Percentiles rank a stretch among this genome's conserved stretches.
These are phyloP conservation scores for Camponotus vicinus DNA, from an alignment of 1,140 invertebrate species.

Conservation along the genomic window DNA sequence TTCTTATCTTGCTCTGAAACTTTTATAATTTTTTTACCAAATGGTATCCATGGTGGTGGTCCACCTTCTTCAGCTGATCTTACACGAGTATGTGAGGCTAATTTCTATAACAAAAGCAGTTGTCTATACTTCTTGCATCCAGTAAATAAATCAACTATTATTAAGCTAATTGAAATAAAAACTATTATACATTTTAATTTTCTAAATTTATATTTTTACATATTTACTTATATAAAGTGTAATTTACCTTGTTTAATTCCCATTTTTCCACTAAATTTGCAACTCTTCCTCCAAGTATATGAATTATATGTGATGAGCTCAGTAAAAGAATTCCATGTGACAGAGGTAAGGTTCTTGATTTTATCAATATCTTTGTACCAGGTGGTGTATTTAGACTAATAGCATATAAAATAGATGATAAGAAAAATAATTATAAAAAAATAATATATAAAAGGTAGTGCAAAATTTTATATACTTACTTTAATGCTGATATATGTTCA, in stretches of 20 bases:
- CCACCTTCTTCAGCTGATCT: conserved; percentile 89
- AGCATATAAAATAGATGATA: conserved; percentile 46
- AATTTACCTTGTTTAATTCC: conserved; percentile 91
- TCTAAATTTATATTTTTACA: not conserved
- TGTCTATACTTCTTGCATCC: not conserved
- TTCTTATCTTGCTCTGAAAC: conserved; percentile 88
- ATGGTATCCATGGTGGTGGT: conserved; percentile 96
- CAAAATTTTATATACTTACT: conserved; percentile 77
- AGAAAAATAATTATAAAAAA: not conserved
- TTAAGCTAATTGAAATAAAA: not conserved
- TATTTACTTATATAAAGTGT: conserved; percentile 25
- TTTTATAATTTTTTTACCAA: conserved; percentile 92
- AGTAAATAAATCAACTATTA: conserved; percentile 11
- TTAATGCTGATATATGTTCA: conserved; percentile 89
- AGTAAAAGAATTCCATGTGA: conserved; percentile 92
- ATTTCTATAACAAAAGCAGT: conserved; percentile 85
- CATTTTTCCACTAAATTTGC: conserved; percentile 95
- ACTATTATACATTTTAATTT: not conserved
- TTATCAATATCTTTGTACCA: conserved; percentile 84
- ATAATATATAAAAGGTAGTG: not conserved
- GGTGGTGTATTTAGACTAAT: conserved; percentile 84
- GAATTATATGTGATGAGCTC: conserved; percentile 88
- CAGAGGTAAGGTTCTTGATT: conserved; percentile 81
- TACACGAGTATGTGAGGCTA: conserved; percentile 90
- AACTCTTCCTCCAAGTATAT: conserved; percentile 93